These are phyloP conservation scores for Herminia tarsipennalis DNA, from an alignment of 2,888 invertebrate genomes.

Conservation along the genomic window DNA sequence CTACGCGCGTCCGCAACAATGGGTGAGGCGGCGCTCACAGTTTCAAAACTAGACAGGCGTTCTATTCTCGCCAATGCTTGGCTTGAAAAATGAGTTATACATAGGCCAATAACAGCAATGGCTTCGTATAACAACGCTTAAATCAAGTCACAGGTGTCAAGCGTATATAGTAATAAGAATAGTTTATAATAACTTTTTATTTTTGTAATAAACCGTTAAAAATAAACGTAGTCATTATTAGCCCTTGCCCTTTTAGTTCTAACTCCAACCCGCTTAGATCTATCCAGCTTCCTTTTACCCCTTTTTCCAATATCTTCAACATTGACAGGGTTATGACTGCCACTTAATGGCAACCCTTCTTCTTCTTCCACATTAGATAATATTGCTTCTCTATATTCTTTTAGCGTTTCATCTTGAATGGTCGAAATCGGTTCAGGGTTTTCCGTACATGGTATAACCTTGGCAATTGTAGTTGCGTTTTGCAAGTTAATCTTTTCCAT, in stretches of 20 bases:
- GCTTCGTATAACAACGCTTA: no score
- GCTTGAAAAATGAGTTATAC: no score
- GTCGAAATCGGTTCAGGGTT: slow-evolving; percentile 25
- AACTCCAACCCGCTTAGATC: slow-evolving; percentile 43
- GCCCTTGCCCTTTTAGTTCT: slow-evolving; percentile 46
- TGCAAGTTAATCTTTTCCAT: slow-evolving; percentile 55
- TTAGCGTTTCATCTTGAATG: slow-evolving; percentile 51
- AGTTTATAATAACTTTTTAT: no score
- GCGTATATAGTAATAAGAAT: no score
- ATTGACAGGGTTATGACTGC: slow-evolving; percentile 52
- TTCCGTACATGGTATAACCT: no score
- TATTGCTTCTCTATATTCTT: slow-evolving; percentile 60
- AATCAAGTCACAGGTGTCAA: no score
- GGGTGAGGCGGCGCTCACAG: no score
- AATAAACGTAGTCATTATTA: slow-evolving; percentile 2
- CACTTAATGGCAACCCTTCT: slow-evolving; percentile 52
- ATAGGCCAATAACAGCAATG: no score
- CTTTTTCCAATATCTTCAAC: slow-evolving; percentile 46
- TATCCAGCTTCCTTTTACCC: slow-evolving; percentile 50
- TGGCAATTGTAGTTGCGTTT: slow-evolving; percentile 49
- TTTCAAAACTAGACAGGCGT: no score
- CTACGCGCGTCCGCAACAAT: no score
- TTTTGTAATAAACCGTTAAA: background rate
- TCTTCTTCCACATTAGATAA: slow-evolving; percentile 40
- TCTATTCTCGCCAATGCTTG: no score